Base-by-base conservation (phyloP, 37 sponge, comb jelly and placozoan species). In the Beroe forskalii region DNA sequence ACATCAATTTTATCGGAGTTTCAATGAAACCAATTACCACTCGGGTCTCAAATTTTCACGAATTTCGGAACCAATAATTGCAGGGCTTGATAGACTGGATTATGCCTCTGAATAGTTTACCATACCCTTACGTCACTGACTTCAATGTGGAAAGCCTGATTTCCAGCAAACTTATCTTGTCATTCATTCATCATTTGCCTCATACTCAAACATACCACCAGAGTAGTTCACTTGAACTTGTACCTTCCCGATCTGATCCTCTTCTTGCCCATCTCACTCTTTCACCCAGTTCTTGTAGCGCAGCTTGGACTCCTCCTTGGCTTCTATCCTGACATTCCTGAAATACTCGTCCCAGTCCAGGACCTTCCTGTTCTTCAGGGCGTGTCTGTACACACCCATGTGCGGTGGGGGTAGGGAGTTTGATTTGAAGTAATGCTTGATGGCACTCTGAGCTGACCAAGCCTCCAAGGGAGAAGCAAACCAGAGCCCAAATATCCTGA, bases 401-500 rank as follows among this genome's bases (percentile, higher is more conserved):
- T 44, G 27, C 3, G 86, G 55, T 41, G 20, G 48, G 12, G 55
- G 44, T 2, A 80, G 44, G 48, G 38, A 80, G 86, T 80, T 41
- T 0, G 44, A 41, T 44, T 17, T 44, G 86, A 80, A 44, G 55
- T 80, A 43, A 8, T 17, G 41, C 22, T 80, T 80, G n/a, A 80
- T 44, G n/a, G 55, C 23, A 25, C 48, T 6, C 55, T 41, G 30
- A 27, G 86, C 86, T 25, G 44, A 20, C 86, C 86, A 80, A 4
- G 86, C 86, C 48, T 80, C 86, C 86, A 80, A 24, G 6, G 86
- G 86, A 80, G 41, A 33, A 22, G 41, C 9, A 37, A 38, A 80
- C 86, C 86, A 80, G 48, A 80, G 20, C 4, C 86, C 44, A 80
- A 44, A 80, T 80, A 80, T 25, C 86, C 86, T 80, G 55, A 69